phyloP scores from a whole-genome alignment of 2,113 vertebrate species.

The Rhineura floridana region DNA sequence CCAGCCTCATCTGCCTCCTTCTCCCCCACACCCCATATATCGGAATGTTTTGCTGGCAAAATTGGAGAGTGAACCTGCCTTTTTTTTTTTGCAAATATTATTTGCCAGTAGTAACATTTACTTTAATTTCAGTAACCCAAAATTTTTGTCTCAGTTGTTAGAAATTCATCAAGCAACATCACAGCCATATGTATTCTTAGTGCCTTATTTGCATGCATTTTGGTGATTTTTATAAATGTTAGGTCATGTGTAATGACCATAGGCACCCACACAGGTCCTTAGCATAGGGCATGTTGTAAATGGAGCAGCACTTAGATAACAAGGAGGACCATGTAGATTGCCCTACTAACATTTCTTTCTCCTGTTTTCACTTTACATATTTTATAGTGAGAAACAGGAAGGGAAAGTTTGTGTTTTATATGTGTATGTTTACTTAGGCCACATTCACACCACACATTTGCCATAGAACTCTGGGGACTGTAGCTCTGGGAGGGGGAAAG shows the following conservation, averaged over 20 bases:
- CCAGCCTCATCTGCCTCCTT: too few species aligned
- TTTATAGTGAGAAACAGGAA: not conserved
- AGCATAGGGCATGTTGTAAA: too few species aligned
- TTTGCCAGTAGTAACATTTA: not conserved
- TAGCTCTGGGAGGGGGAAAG: too few species aligned
- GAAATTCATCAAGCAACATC: not conserved
- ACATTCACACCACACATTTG: too few species aligned
- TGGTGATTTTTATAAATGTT: not conserved
- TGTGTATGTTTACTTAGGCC: slow-evolving; percentile 48
- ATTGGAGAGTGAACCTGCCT: not conserved
- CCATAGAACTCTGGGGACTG: too few species aligned
- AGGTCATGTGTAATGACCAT: not conserved
- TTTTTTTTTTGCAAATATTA: too few species aligned
- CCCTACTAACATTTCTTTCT: not conserved
- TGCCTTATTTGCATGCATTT: not conserved
- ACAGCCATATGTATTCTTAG: not conserved
- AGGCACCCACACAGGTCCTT: too few species aligned
- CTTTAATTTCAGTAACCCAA: not conserved
- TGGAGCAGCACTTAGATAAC: not conserved
- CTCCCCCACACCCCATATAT: too few species aligned
- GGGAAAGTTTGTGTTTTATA: not conserved
- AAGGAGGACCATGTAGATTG: not conserved
- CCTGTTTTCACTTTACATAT: too few species aligned
- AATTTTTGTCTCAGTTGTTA: not conserved
- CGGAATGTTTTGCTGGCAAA: not conserved